Base-by-base conservation (phyloP, 2,113 vertebrate genomes). In the Aleadryas rufinucha region DNA sequence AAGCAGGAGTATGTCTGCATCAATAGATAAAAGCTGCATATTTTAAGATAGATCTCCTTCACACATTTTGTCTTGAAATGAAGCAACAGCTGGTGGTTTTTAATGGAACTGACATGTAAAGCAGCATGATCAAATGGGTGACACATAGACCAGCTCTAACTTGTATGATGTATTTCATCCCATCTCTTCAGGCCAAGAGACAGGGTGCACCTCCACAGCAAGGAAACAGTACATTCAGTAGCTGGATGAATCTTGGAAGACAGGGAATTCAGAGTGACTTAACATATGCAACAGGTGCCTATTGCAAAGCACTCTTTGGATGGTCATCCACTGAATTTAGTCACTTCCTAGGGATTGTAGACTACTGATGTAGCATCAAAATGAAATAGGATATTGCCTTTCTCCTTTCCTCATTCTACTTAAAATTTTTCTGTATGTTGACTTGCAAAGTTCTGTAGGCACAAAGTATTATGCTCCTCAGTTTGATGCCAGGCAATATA, bases 331-430 rank as follows among this genome's bases (percentile, higher is more conserved):
- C 19, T 37, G 31, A 65, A 56, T 39, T 77, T 35, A 57, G 14
- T 15, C 24, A 17, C 6, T n/a, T 71, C 10, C 37, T 52, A 16
- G 11, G 5, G 17, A 60, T 9, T 26, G 22, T 7, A 28, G 20
- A 27, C 10, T 79, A 4, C 28, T n/a, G 24, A 49, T 28, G 9
- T 11, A 75, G 8, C 24, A 37, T 33, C 31, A 70, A 72, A 87
- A 65, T 33, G 2, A 61, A 61, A 52, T 0, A 0, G 12, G 37
- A 90, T 56, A 44, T 54, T 1, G 2, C 12, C 6, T 84, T 75
- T 83, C 22, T 66, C 3, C 18, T 33, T 10, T 69, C 6, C 20
- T 56, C 19, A 31, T 56, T 82, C 31, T 70, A 10, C 53, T 82
- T 37, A 82, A 65, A 68, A 11, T 60, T 35, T 66, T 92, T 33